Evolutionary conservation across 2,888 invertebrate species (phyloP).

Genomic region (Parnassius smintheus): DNA sequence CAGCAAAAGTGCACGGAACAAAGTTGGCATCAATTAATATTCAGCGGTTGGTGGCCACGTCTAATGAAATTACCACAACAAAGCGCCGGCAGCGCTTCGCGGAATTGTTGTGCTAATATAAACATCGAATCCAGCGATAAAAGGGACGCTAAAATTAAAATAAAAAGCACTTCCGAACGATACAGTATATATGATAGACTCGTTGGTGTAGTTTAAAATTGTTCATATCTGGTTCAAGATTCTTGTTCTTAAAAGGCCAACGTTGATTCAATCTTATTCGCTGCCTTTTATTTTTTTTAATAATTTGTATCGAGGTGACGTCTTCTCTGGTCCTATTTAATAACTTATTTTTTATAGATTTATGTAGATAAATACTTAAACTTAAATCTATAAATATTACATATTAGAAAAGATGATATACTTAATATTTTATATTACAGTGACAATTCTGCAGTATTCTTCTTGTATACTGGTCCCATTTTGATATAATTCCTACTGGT

Average conservation of each 20-base stretch:
- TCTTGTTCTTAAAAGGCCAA: neutral
- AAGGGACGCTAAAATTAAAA: conserved; percentile 37
- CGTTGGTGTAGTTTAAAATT: conserved; percentile 11
- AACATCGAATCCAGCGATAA: conserved; percentile 69
- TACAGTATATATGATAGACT: conserved; percentile 1
- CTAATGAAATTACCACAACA: conserved; percentile 78
- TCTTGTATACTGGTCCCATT: no score
- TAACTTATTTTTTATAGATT: no score
- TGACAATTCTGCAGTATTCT: no score
- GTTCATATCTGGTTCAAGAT: conserved; percentile 2
- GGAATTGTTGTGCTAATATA: conserved; percentile 72
- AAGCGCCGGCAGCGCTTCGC: conserved; percentile 55
- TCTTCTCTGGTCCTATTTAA: no score
- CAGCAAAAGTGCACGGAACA: conserved; percentile 49
- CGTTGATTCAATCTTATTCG: no score
- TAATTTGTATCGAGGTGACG: no score
- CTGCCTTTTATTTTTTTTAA: no score
- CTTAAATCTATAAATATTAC: no score
- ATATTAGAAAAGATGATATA: no score
- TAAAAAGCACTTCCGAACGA: conserved; percentile 22
- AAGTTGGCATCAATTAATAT: conserved; percentile 64
- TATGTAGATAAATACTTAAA: no score
- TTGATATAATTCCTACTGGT: no score
- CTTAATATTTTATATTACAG: no score
- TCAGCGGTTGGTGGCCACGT: conserved; percentile 60